Base-by-base conservation (phyloP, 2,888 invertebrate genomes). In the Amphiduros pacificus region DNA sequence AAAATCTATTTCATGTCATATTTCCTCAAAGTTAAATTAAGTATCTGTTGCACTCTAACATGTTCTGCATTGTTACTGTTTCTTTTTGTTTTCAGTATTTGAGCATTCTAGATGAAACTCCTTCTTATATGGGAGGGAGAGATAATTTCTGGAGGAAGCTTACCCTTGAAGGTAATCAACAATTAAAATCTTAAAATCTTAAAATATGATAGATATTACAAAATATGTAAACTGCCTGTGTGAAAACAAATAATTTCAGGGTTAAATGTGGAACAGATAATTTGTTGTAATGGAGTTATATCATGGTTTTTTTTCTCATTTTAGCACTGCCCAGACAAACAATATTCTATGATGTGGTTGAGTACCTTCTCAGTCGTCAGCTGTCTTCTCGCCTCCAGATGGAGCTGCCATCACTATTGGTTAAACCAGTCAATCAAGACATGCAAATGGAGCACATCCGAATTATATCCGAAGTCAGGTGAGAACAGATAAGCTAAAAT, bases 81-180 rank as follows among this genome's bases (percentile, higher is more conserved):
- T 26, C 6, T 14, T 55, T 55, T 36, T 14, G 44, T 24, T 59
- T 55, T 11, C 72, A 82, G 81, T 82, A 82, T 63, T 62, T 78
- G 48, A 77, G 81, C 49, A 72, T 76, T 59, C 63, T 79, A 22
- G 82, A 82, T 73, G 82, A 82, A 67, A 73, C 74, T 29, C 81
- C 81, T 22, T 77, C 79, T 4, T 73, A 76, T 58, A 68, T 76
- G 67, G 82, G 82, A 53, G 82, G 82, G 4, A 77, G 76, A 65
- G 79, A 79, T 59, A 82, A 82, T 61, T 73, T 72, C 60, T 82
- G 82, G 82, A 73, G 82, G 60, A 75, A 77, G 62, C 69, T 82
- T 27, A 78, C 79, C 26, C 63, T 81, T 29, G 78, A 78, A 70
- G 78, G 81, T 80, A 72, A 66, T 68, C 57, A 22, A 17, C 36